These are phyloP conservation scores for Euplagia quadripunctaria DNA, from an alignment of 2,888 invertebrate genomes.

Conservation along the genomic window DNA sequence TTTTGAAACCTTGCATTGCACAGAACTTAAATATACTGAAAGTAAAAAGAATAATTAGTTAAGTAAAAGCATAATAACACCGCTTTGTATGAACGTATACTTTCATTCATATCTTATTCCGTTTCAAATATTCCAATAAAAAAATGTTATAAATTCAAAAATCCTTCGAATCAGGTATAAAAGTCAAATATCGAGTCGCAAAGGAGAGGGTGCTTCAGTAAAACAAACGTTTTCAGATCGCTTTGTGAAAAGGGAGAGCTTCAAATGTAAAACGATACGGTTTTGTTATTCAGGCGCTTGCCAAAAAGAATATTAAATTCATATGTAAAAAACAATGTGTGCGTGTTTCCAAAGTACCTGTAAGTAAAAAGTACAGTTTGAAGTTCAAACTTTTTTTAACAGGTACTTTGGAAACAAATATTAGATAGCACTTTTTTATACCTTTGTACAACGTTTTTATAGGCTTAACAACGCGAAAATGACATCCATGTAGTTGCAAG, in stretches of 20 bases:
- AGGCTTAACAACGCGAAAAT: too few relatives aligned
- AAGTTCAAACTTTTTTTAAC: neutral
- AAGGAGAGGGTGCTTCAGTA: constrained; percentile 26
- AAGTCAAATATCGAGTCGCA: constrained; percentile 35
- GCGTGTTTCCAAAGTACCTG: neutral
- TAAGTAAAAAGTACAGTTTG: neutral
- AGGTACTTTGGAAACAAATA: too few relatives aligned
- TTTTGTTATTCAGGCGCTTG: constrained; percentile 26
- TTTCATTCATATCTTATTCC: neutral
- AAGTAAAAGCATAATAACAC: too few relatives aligned
- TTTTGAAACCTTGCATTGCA: too few relatives aligned
- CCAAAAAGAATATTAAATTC: constrained; percentile 27
- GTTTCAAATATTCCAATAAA: neutral
- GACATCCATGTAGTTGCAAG: too few relatives aligned
- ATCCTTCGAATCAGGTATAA: constrained; percentile 7
- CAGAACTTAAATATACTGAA: too few relatives aligned
- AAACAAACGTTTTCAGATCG: constrained; percentile 39
- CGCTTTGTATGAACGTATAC: too few relatives aligned
- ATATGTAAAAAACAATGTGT: constrained; percentile 13
- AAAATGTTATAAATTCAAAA: constrained; percentile 5
- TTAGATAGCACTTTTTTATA: neutral
- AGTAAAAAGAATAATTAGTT: too few relatives aligned
- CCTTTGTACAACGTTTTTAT: too few relatives aligned
- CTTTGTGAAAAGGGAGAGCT: constrained; percentile 21
- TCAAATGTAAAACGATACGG: constrained; percentile 33